These are phyloP conservation scores for Dicrostonyx torquatus DNA, from an alignment of 2,797 vertebrate species.

Conservation along the genomic window DNA sequence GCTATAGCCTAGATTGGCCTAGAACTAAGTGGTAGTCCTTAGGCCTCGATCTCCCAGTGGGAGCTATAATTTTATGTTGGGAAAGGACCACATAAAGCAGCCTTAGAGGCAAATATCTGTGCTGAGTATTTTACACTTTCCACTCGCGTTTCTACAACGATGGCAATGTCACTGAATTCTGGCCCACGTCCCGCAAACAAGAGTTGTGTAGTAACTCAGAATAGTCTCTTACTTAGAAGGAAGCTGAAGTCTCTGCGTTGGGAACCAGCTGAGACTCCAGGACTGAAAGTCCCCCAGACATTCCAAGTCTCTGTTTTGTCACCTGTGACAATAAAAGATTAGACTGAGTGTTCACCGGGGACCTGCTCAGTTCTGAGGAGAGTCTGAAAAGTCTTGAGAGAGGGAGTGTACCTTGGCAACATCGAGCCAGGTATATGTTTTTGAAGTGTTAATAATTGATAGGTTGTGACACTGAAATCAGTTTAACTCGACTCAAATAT, in stretches of 20 bases:
- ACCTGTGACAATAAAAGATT: slow-evolving; percentile 43
- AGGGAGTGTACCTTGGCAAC: slow-evolving; percentile 68
- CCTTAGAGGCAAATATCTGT: not conserved
- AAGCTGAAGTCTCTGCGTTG: not conserved
- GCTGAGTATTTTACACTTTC: slow-evolving; percentile 6
- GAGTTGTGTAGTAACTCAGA: not conserved
- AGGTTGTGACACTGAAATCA: slow-evolving; percentile 75
- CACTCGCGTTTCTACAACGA: not conserved
- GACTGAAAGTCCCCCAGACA: not conserved
- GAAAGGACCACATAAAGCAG: not conserved
- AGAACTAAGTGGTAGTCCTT: not conserved
- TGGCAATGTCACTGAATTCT: not conserved
- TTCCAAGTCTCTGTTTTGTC: slow-evolving; percentile 12
- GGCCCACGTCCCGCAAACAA: not conserved
- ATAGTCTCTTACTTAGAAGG: not conserved
- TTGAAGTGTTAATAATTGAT: slow-evolving; percentile 75
- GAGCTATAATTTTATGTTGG: not conserved
- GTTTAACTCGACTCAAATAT: slow-evolving; percentile 72
- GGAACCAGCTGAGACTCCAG: not conserved
- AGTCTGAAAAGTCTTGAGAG: slow-evolving; percentile 16
- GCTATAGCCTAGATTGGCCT: not conserved
- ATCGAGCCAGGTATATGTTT: slow-evolving; percentile 61
- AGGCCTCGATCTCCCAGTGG: not conserved
- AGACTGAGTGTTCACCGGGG: not conserved
- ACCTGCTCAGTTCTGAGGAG: not conserved